Base-by-base conservation (phyloP, 2,888 invertebrate species). In the Agriotes lineatus region DNA sequence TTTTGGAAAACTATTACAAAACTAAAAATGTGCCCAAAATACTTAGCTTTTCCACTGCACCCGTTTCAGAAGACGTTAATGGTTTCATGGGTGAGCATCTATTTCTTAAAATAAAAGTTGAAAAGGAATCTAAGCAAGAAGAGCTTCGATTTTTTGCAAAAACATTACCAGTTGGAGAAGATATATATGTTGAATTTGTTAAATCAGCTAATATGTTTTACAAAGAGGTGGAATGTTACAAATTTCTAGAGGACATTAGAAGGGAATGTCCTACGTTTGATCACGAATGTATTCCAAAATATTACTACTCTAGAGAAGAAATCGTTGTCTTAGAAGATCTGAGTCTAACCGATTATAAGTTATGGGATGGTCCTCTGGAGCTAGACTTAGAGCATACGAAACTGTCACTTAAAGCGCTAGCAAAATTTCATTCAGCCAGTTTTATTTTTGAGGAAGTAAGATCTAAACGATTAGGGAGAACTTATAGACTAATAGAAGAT, bases 251-350 rank as follows among this genome's bases (percentile, higher is more conserved):
- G 14, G 50, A 50, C 1, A 7, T 50, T 3, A n/a, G 25, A 14
- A 22, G 6, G 10, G 3, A 25, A 14, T 25, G 6, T n/a, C 33
- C 52, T 9, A 4, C 10, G 14, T 33, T 52, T 2, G 35, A 52
- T 33, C 1, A 16, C 1, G 18, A 18, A 18, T 68, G 19, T 58
- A 80, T 84, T 0, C 79, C 85, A 1, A 60, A 74, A 12, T 85
- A 83, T 74, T 83, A 81, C 69, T 73, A 81, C 6, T 75, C 77
- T 1, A 78, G 81, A 33, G 73, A 77, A 33, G 75, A 83, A 58
- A 62, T 80, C 7, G 66, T 85, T 2, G 76, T 85, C 1, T 78
- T 85, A 16, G 84, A 86, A 69, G 82, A 85, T 37, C 69, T 85
- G 5, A 45, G 63, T 1, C 9, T 16, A 0, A 70, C 72, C 19